A percentile compares a stretch with the other conserved stretches of the same genome.
phyloP scores from a whole-genome alignment of 2,888 invertebrate species.

The Andrena marginata region DNA sequence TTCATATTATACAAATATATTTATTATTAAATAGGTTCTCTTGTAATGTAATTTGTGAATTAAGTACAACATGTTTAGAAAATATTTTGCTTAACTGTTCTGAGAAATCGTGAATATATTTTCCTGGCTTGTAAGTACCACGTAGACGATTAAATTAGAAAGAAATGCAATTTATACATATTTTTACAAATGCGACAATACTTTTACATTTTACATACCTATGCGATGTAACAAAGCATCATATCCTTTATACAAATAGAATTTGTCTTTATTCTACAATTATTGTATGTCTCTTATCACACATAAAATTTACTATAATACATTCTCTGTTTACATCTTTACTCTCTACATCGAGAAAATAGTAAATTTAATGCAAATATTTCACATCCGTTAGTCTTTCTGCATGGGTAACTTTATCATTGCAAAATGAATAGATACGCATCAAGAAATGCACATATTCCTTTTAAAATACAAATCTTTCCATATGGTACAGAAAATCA shows the following conservation, averaged over 20 bases:
- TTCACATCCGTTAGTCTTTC: constrained; percentile 1
- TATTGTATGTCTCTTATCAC: constrained; percentile 36
- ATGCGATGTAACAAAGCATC: constrained; percentile 21
- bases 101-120: constrained; percentile 15
- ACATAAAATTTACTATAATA: constrained; percentile 45
- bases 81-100: constrained; percentile 21
- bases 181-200: constrained; percentile 5
- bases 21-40: constrained; percentile 47
- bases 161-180: constrained; percentile 26
- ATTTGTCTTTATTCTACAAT: constrained; percentile 41
- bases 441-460: neutral
- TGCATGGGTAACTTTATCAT: constrained; percentile 9
- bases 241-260: constrained; percentile 43
- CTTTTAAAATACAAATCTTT: constrained; percentile 1
- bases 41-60: constrained; percentile 26
- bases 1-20: constrained; percentile 46
- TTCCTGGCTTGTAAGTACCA: constrained; percentile 29
- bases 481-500: constrained; percentile 18
- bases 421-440: constrained; percentile 5
- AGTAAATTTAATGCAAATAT: constrained; percentile 31
- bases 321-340: constrained; percentile 42
- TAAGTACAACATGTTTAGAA: constrained; percentile 52
- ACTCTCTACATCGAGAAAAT: constrained; percentile 11
- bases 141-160: constrained; percentile 2
- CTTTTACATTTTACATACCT: constrained; percentile 25